Evolutionary conservation across 2,888 invertebrate species (phyloP).

Genomic region (Brenthis ino): DNA sequence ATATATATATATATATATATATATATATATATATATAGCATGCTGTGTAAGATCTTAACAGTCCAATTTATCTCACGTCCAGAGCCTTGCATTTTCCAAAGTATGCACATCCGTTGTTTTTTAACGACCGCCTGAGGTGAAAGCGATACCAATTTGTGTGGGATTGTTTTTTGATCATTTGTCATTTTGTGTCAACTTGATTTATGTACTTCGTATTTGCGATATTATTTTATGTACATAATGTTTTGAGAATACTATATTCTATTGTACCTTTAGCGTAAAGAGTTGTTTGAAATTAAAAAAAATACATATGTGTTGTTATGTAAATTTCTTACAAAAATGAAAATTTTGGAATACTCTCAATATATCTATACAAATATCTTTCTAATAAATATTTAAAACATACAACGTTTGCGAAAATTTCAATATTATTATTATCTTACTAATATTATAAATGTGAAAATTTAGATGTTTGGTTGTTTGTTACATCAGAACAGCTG

Average conservation of each 20-base stretch:
- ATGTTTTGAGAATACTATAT: not conserved
- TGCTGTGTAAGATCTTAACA: conserved; percentile 17
- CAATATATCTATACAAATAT: no score
- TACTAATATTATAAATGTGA: no score
- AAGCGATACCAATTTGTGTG: conserved; percentile 36
- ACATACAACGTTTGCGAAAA: no score
- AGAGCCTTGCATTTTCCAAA: conserved; percentile 22
- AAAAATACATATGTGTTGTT: no score
- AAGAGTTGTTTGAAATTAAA: no score
- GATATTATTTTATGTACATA: not conserved
- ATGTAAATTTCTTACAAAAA: no score
- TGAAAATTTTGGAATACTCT: no score
- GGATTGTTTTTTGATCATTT: conserved; percentile 24
- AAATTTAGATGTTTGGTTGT: no score
- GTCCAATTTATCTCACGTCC: conserved; percentile 34
- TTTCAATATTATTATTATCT: no score
- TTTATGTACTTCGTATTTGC: conserved; percentile 18
- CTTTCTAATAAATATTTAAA: no score
- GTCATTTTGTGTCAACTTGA: conserved; percentile 28
- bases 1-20: no score
- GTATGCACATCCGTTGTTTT: conserved; percentile 34
- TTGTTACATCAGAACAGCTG: no score
- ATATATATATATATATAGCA: conserved; percentile 3
- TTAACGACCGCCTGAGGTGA: conserved; percentile 33
- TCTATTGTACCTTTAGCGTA: not conserved